Conservation (phyloP, 2,797 vertebrate genomes). For the Aplochiton taeniatus region DNA sequence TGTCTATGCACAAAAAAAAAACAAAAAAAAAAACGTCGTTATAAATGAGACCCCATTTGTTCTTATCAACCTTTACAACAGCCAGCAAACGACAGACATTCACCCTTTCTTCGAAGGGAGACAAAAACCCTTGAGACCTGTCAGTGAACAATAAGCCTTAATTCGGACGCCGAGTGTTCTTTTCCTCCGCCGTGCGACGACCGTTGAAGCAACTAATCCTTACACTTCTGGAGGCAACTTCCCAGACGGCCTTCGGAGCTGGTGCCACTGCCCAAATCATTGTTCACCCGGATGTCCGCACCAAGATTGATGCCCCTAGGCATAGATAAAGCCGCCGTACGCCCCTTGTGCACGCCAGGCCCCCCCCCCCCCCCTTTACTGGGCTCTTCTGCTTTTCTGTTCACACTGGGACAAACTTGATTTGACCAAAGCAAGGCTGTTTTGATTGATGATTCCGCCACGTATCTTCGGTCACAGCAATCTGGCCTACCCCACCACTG, state of each 20-base stretch:
- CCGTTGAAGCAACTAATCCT: slow-evolving; percentile 39
- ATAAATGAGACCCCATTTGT: too few species aligned
- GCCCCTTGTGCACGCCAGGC: slow-evolving; percentile 22
- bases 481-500: slow-evolving; percentile 52
- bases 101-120: slow-evolving; percentile 22
- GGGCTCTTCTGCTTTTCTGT: slow-evolving; percentile 51
- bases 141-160: slow-evolving; percentile 45
- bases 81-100: slow-evolving; percentile 19
- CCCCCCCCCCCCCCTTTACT: slow-evolving; percentile 38
- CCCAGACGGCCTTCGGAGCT: slow-evolving; percentile 35
- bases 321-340: slow-evolving; percentile 41
- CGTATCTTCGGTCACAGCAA: slow-evolving; percentile 60
- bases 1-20: too few species aligned
- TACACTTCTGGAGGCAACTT: slow-evolving; percentile 39
- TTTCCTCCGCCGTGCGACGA: slow-evolving; percentile 36
- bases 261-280: slow-evolving; percentile 46
- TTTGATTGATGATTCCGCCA: slow-evolving; percentile 72
- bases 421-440: slow-evolving; percentile 69
- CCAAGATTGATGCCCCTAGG: slow-evolving; percentile 46
- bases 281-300: slow-evolving; percentile 56
- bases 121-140: slow-evolving; percentile 47
- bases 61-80: too few species aligned
- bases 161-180: slow-evolving; percentile 50
- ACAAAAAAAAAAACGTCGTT: too few species aligned
- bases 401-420: slow-evolving; percentile 70